Conservation (phyloP, 2,113 vertebrate species). For the Melanocharis versteri region DNA sequence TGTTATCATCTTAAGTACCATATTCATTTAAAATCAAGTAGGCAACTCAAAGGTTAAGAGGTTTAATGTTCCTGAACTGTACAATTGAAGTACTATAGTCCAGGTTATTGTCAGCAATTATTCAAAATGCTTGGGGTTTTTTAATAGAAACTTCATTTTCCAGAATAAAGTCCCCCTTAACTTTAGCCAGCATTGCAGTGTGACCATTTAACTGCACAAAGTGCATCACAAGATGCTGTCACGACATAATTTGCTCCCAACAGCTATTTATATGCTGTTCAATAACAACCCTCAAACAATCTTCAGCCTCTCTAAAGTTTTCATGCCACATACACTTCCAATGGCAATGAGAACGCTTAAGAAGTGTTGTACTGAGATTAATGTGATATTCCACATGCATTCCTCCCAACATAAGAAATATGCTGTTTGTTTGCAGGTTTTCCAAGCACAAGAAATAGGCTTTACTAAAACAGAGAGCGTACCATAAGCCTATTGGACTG, state of each 20-base stretch:
- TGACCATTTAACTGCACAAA: not conserved
- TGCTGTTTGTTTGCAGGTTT: not conserved
- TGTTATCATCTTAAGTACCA: constrained; percentile 67
- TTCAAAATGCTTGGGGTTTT: not conserved
- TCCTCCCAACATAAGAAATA: not conserved
- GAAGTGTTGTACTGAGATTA: not conserved
- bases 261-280: not conserved
- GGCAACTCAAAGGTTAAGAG: constrained; percentile 73
- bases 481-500: not conserved
- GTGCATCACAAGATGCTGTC: not conserved
- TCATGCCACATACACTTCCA: not conserved
- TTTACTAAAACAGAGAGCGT: not conserved
- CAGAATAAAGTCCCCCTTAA: not conserved
- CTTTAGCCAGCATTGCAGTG: not conserved
- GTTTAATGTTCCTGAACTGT: constrained; percentile 70
- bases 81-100: constrained; percentile 55
- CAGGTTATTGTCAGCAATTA: constrained; percentile 68
- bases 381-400: not conserved
- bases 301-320: not conserved
- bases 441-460: not conserved
- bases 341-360: not conserved
- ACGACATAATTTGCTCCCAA: not conserved
- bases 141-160: constrained; percentile 44
- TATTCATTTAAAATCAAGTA: constrained; percentile 72
- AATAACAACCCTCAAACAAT: not conserved